Percentiles rank a stretch among this genome's conserved stretches.
These are phyloP conservation scores for Tragulus kanchil DNA, from an alignment of 2,113 vertebrate genomes.

Conservation along the genomic window DNA sequence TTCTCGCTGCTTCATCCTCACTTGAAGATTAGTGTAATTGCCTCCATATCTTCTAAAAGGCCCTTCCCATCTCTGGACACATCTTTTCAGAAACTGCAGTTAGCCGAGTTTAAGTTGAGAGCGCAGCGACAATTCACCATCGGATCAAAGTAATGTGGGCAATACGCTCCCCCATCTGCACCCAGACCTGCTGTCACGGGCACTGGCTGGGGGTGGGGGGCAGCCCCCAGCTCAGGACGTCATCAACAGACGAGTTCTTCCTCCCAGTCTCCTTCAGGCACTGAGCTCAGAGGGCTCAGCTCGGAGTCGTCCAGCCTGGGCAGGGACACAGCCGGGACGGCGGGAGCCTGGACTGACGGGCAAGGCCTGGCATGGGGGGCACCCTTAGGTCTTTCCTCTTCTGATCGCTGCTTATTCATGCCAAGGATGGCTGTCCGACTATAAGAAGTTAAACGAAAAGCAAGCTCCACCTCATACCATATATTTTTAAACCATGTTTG, in stretches of 20 bases:
- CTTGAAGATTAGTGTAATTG: not conserved
- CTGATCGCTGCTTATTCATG: not conserved
- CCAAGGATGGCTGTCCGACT: not conserved
- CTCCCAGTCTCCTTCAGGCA: not conserved
- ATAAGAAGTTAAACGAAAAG: not conserved
- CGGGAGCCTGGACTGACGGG: not conserved
- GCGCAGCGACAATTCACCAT: not conserved
- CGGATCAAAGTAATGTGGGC: not conserved
- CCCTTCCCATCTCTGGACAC: not conserved
- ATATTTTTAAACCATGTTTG: not conserved
- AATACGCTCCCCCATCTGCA: not conserved
- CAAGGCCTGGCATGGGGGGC: fast-evolving
- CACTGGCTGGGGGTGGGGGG: too few species aligned
- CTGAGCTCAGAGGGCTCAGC: not conserved
- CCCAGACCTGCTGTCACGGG: not conserved
- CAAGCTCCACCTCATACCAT: not conserved
- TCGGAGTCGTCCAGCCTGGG: not conserved
- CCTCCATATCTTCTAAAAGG: not conserved
- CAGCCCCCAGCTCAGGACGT: fast-evolving
- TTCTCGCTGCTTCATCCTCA: not conserved
- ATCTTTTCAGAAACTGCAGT: not conserved
- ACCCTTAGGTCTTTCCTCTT: not conserved
- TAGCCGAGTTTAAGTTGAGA: not conserved
- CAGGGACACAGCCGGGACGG: not conserved
- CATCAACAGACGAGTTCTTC: not conserved